These are phyloP conservation scores for Trissoscelio sp. DNA, from an alignment of 2,888 invertebrate species.

Conservation along the genomic window DNA sequence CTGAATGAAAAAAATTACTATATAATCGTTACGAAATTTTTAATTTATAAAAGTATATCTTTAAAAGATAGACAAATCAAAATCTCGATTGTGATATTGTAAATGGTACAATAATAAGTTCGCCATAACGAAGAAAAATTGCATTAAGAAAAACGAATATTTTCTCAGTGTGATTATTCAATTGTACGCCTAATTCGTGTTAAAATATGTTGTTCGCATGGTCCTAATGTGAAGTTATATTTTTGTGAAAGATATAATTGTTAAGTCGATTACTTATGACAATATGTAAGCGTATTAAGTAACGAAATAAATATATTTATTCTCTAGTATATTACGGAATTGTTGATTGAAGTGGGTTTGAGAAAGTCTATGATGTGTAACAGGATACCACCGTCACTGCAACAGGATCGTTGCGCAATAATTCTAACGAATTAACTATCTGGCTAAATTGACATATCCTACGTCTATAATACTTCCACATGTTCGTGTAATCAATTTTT, in stretches of 20 bases:
- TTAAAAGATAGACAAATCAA: not conserved
- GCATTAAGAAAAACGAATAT: not conserved
- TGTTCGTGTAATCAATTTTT: slow-evolving; percentile 12
- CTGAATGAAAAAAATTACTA: not conserved
- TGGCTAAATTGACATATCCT: slow-evolving; percentile 58
- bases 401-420: slow-evolving; percentile 39
- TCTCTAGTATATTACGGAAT: not conserved
- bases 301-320: slow-evolving; percentile 35
- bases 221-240: slow-evolving; percentile 14
- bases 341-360: not conserved
- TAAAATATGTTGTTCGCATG: not conserved
- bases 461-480: slow-evolving; percentile 24
- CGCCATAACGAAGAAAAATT: not conserved
- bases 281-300: slow-evolving; percentile 17
- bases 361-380: not conserved
- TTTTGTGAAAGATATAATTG: slow-evolving; percentile 17
- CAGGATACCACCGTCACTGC: slow-evolving; percentile 6
- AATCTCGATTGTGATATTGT: slow-evolving; percentile 27
- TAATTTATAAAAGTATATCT: not conserved
- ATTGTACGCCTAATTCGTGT: not conserved
- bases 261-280: slow-evolving; percentile 8
- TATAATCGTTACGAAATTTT: too few relatives aligned
- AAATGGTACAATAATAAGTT: slow-evolving; percentile 18
- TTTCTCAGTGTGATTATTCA: not conserved
- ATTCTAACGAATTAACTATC: slow-evolving; percentile 31